Evolutionary conservation across 2,113 vertebrate species (phyloP).

Genomic region (Ophiodon elongatus): DNA sequence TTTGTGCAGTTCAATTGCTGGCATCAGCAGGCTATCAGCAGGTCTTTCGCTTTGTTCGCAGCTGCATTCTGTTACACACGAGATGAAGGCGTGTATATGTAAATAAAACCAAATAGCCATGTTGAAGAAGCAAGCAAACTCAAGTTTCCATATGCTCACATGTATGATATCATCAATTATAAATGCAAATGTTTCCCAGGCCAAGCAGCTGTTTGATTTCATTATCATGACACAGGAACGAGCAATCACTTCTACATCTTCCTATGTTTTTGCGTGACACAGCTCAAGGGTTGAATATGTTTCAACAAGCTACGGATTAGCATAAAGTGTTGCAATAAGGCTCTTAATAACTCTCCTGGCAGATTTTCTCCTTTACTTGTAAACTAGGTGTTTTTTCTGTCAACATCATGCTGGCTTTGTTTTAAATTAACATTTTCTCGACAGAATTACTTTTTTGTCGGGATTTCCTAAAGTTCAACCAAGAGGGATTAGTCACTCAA

Average conservation of each 20-base stretch:
- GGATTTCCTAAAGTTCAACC: slow-evolving; percentile 20
- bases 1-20: slow-evolving; percentile 59
- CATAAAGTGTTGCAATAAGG: slow-evolving; percentile 39
- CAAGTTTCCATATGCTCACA: slow-evolving; percentile 53
- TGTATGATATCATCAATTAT: slow-evolving; percentile 39
- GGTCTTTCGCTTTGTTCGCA: slow-evolving; percentile 69
- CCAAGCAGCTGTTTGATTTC: slow-evolving; percentile 43
- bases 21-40: slow-evolving; percentile 68
- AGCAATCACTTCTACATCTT: slow-evolving; percentile 38
- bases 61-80: slow-evolving; percentile 50
- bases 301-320: slow-evolving; percentile 47
- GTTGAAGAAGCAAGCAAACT: slow-evolving; percentile 24
- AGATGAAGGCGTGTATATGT: slow-evolving; percentile 45
- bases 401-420: slow-evolving; percentile 41
- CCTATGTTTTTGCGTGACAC: slow-evolving; percentile 34
- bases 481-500: not conserved
- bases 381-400: slow-evolving; percentile 9
- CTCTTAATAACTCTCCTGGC: slow-evolving; percentile 44
- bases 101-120: not conserved
- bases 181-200: slow-evolving; percentile 26
- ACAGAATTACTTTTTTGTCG: slow-evolving; percentile 17
- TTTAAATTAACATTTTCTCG: slow-evolving; percentile 28
- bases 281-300: slow-evolving; percentile 17
- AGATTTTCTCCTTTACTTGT: slow-evolving; percentile 40
- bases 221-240: slow-evolving; percentile 33